phyloP scores from a whole-genome alignment of 2,888 invertebrate species.

The Drosophila dives region DNA sequence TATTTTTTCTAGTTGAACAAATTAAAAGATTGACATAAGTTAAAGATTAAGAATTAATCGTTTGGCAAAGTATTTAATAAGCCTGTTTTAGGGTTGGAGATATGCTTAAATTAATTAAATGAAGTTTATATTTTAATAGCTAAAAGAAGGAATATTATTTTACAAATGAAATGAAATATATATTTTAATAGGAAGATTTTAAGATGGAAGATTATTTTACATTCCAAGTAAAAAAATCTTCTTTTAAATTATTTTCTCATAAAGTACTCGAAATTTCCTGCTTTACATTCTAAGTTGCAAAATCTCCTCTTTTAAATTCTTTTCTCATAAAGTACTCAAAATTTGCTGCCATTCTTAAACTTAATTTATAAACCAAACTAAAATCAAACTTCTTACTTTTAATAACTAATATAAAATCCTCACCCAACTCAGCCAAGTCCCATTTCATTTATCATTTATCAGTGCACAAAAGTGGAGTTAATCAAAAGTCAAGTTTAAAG shows the following conservation, averaged over 20 bases:
- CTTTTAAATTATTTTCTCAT: too few relatives aligned
- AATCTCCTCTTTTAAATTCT: too few relatives aligned
- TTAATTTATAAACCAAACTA: slow-evolving; percentile 4
- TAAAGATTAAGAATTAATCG: slow-evolving; percentile 24
- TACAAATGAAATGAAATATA: too few relatives aligned
- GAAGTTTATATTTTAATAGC: neutral
- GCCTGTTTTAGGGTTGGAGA: neutral
- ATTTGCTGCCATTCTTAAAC: neutral
- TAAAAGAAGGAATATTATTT: neutral
- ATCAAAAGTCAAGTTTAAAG: slow-evolving; percentile 43
- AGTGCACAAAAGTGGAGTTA: slow-evolving; percentile 29
- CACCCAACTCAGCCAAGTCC: slow-evolving; percentile 25
- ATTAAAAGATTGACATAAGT: slow-evolving; percentile 47
- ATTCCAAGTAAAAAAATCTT: too few relatives aligned
- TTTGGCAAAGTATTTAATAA: slow-evolving; percentile 10
- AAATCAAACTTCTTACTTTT: neutral
- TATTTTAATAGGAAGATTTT: too few relatives aligned
- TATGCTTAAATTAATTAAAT: neutral
- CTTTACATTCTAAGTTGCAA: neutral
- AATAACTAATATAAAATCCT: slow-evolving; percentile 54
- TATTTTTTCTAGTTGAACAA: slow-evolving; percentile 1
- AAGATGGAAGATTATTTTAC: too few relatives aligned
- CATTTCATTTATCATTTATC: slow-evolving; percentile 11
- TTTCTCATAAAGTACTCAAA: neutral
- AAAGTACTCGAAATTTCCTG: too few relatives aligned